A percentile compares a stretch with the other conserved stretches of the same genome.
Evolutionary conservation across 2,113 vertebrate genomes (phyloP).

Genomic region (Bujurquina vittata): DNA sequence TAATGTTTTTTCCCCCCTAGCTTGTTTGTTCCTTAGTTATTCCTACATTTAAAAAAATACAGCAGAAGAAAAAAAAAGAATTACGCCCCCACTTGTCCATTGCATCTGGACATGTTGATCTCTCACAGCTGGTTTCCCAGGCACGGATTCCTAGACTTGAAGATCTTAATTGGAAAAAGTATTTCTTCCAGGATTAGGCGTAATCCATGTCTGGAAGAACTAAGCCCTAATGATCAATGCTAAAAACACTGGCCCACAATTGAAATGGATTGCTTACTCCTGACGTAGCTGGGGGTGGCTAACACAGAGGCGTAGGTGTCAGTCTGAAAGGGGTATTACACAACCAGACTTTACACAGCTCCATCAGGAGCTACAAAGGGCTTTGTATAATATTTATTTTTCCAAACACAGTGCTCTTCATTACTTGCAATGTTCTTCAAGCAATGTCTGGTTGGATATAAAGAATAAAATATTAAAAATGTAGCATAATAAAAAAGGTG

Average conservation of each 20-base stretch:
- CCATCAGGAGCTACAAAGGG: not conserved
- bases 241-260: not conserved
- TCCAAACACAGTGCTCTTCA: not conserved
- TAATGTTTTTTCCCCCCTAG: not conserved
- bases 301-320: not conserved
- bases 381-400: not conserved
- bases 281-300: not conserved
- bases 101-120: not conserved
- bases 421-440: not conserved
- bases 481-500: not conserved
- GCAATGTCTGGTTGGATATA: not conserved
- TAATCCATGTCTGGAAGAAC: slow-evolving; percentile 12
- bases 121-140: not conserved
- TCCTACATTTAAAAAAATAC: not conserved
- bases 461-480: not conserved
- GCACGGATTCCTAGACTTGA: not conserved
- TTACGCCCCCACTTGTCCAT: not conserved
- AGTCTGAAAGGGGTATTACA: not conserved
- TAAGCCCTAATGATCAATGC: slow-evolving; percentile 3
- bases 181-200: not conserved
- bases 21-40: not conserved
- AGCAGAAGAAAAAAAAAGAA: not conserved
- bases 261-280: not conserved
- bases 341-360: not conserved
- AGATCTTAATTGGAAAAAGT: slow-evolving; percentile 4